phyloP scores from a whole-genome alignment of 2,888 invertebrate species.

The Embidobia sp. region DNA sequence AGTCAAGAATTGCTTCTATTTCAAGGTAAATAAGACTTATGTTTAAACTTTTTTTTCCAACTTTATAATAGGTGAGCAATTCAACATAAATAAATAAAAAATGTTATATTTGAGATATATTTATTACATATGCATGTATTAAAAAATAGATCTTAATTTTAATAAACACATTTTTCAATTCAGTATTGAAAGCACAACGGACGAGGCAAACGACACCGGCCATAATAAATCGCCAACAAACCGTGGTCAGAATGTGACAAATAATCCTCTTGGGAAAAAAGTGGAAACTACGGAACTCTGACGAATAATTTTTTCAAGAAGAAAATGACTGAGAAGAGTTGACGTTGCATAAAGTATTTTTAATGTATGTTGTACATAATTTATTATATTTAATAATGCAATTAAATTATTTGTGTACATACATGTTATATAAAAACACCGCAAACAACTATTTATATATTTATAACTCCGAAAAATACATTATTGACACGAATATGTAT shows the following conservation, averaged over 20 bases:
- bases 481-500: no score
- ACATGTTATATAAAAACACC: slow-evolving; percentile 14
- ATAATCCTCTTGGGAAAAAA: slow-evolving; percentile 78
- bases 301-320: slow-evolving; percentile 63
- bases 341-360: slow-evolving; percentile 50
- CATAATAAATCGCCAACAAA: slow-evolving; percentile 68
- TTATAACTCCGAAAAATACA: no score
- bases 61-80: no score
- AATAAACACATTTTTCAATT: slow-evolving; percentile 61
- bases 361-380: slow-evolving; percentile 52
- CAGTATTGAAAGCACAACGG: slow-evolving; percentile 75
- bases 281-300: slow-evolving; percentile 78
- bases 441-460: no score
- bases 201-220: slow-evolving; percentile 66
- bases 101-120: no score
- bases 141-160: no score
- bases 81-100: no score
- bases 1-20: slow-evolving; percentile 76
- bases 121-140: no score
- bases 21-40: slow-evolving; percentile 75
- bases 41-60: no score
- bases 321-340: slow-evolving; percentile 62
- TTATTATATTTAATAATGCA: slow-evolving; percentile 1
- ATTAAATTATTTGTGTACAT: slow-evolving; percentile 45
- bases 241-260: slow-evolving; percentile 73